Evolutionary conservation across 53 echinoderm and acorn worm genomes (phyloP).

Genomic region (Astropecten irregularis): DNA sequence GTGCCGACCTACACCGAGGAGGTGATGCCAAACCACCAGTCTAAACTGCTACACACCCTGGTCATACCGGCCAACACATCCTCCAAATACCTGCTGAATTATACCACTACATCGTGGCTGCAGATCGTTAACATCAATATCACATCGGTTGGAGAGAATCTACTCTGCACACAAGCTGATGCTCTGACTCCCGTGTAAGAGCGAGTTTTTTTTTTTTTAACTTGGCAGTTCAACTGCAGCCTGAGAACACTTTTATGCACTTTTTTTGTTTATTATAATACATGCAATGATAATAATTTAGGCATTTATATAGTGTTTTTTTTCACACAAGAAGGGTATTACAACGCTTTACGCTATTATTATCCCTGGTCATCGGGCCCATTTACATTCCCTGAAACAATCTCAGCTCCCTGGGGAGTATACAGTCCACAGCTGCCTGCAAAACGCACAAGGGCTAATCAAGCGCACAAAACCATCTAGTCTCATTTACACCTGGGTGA

Average conservation of each 20-base stretch:
- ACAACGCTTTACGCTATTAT: too few species aligned
- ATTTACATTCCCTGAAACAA: too few species aligned
- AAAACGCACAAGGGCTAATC: too few species aligned
- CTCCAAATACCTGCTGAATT: slow-evolving; percentile 52
- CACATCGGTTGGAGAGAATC: slow-evolving; percentile 12
- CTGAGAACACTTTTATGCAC: not conserved
- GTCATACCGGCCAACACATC: slow-evolving; percentile 35
- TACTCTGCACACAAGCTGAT: not conserved
- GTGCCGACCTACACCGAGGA: slow-evolving; percentile 12
- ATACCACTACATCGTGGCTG: slow-evolving; percentile 47
- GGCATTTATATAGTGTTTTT: too few species aligned
- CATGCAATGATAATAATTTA: too few species aligned
- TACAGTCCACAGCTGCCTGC: too few species aligned
- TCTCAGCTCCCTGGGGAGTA: too few species aligned
- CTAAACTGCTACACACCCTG: slow-evolving; percentile 44
- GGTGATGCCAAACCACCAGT: slow-evolving; percentile 44
- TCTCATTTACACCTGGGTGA: too few species aligned
- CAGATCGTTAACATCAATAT: slow-evolving; percentile 50
- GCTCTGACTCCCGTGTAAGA: not conserved
- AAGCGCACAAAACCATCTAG: too few species aligned
- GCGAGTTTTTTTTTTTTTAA: not conserved
- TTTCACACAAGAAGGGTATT: too few species aligned
- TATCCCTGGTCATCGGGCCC: too few species aligned
- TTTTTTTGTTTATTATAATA: too few species aligned
- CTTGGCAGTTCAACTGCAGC: not conserved